phyloP scores from a whole-genome alignment of 2,888 invertebrate genomes.

The Taphrorychus bicolor region DNA sequence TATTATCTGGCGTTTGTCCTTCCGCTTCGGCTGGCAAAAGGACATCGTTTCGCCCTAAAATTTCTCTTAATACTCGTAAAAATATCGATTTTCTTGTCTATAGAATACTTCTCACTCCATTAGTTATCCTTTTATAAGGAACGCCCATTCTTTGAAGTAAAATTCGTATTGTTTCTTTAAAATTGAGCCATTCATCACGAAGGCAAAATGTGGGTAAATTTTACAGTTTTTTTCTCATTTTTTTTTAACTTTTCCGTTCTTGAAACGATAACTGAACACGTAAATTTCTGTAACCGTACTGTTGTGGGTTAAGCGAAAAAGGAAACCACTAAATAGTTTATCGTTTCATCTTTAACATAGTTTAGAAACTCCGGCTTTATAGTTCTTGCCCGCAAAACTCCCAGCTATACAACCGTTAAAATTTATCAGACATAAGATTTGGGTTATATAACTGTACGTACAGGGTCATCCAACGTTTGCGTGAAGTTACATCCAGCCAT shows the following conservation, averaged over 20 bases:
- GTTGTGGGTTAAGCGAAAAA: not conserved
- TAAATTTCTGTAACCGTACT: too few species aligned
- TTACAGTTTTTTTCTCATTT: too few species aligned
- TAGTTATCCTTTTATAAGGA: conserved; percentile 14
- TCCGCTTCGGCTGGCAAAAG: conserved; percentile 24
- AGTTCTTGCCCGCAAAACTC: not conserved
- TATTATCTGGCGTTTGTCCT: conserved; percentile 21
- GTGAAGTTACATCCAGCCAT: too few species aligned
- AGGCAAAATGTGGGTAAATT: not conserved
- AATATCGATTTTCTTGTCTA: conserved; percentile 30
- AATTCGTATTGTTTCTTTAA: conserved; percentile 9
- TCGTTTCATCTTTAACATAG: not conserved
- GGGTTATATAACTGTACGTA: too few species aligned
- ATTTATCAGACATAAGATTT: not conserved
- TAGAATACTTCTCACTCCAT: conserved; percentile 14
- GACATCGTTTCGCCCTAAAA: conserved; percentile 26
- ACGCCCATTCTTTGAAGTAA: not conserved
- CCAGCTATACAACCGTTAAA: not conserved
- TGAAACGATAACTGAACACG: too few species aligned
- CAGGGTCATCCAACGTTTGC: too few species aligned
- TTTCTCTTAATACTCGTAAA: conserved; percentile 31
- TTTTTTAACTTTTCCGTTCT: too few species aligned
- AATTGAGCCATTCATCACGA: conserved; percentile 1
- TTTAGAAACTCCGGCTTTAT: not conserved
- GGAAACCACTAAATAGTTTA: too few species aligned